Conservation (phyloP, 2,888 invertebrate species). For the Ernsta delagoae region DNA sequence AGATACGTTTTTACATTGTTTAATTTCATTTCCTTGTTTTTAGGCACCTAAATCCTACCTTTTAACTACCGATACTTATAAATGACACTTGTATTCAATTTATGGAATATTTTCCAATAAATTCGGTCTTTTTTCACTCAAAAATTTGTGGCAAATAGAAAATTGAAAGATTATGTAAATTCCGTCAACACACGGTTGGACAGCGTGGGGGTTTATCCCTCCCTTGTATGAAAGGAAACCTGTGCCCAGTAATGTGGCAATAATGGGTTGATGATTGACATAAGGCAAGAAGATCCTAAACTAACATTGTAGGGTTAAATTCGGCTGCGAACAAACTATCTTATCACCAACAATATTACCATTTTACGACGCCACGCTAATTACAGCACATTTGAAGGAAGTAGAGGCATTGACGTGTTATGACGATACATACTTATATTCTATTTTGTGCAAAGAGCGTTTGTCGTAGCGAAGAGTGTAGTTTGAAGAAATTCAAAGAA, state of each 20-base stretch:
- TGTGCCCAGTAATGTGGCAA: too few species aligned
- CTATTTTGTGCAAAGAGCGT: background rate
- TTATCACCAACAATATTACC: constrained; percentile 16
- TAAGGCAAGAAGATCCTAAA: background rate
- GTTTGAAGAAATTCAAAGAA: background rate
- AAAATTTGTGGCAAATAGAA: too few species aligned
- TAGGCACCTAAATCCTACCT: too few species aligned
- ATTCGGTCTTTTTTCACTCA: too few species aligned
- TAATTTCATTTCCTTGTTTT: too few species aligned
- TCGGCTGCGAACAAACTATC: background rate
- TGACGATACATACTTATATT: background rate
- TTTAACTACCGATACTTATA: too few species aligned
- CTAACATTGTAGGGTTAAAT: background rate
- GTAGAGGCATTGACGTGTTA: constrained; percentile 7
- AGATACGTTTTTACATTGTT: too few species aligned
- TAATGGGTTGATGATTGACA: too few species aligned
- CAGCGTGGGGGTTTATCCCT: background rate
- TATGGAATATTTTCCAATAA: too few species aligned
- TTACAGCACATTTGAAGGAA: constrained; percentile 19
- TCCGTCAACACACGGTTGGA: too few species aligned
- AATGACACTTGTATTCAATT: too few species aligned
- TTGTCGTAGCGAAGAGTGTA: background rate
- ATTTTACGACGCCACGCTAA: constrained; percentile 10
- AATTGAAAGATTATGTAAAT: too few species aligned
- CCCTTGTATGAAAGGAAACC: background rate